Conservation (phyloP, 2,113 vertebrate genomes). For the Aldabrachelys gigantea region DNA sequence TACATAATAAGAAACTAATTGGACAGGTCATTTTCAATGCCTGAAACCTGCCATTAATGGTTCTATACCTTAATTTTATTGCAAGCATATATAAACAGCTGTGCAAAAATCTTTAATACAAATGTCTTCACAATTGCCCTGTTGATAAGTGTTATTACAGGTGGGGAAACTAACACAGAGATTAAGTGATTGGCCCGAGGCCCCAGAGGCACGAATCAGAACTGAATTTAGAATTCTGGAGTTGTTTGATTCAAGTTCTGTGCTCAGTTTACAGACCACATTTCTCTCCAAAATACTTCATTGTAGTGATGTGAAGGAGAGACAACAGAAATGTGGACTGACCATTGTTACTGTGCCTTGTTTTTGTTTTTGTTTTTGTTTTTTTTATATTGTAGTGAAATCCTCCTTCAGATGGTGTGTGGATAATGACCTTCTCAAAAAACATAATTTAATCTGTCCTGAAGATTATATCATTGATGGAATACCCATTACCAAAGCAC, state of each 20-base stretch:
- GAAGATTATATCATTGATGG: constrained; percentile 83
- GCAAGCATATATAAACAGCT: neutral
- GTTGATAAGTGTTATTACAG: neutral
- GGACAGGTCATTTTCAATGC: neutral
- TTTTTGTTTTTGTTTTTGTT: neutral
- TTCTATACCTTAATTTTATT: neutral
- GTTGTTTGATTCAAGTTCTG: neutral
- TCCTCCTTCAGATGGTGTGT: constrained; percentile 84
- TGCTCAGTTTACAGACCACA: neutral
- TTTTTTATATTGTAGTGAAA: constrained; percentile 75
- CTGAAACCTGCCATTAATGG: neutral
- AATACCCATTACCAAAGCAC: constrained; percentile 69
- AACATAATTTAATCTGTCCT: constrained; percentile 85
- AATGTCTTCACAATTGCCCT: neutral
- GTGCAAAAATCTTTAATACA: neutral
- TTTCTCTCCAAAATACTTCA: neutral
- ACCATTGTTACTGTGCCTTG: neutral
- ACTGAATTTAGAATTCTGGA: neutral
- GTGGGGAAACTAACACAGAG: neutral
- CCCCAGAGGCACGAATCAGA: neutral
- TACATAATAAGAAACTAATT: neutral
- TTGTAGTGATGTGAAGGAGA: neutral
- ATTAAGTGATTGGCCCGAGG: fast-evolving
- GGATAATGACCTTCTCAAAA: constrained; percentile 84
- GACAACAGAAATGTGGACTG: neutral